Evolutionary conservation across 2,888 invertebrate species (phyloP), one percentile per base, ranked within the genome.

Genomic region (Calameuta filiformis): DNA sequence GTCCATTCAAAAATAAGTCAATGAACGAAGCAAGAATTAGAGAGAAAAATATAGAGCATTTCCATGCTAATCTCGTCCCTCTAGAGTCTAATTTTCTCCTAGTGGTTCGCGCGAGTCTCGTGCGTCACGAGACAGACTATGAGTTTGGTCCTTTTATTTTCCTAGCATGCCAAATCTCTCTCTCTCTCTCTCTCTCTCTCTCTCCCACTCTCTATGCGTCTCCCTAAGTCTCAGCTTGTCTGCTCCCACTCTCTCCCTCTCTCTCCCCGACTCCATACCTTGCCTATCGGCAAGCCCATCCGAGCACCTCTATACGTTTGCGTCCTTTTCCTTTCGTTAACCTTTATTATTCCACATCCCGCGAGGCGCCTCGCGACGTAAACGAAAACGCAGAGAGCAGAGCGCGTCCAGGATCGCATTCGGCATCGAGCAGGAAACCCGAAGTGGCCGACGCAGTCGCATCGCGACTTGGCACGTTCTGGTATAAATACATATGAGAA

Each of bases 401-500:
- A 56, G 40, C 15, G 40, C 40, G 40, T 56, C 23, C 40, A 56
- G 40, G 40, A 56, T 73, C 74, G 35, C 35, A 35, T 73, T 73
- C 74, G 74, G 74, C 35, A n/a, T 35, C 74, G 31, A 73, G 34
- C 30, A 35, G 23, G 23, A 56, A 56, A 56, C 23, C 40, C 2
- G 40, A 56, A 56, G 40, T 56, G 40, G 9, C 40, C 40, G 40
- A 56, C 40, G 40, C 40, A 56, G 40, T 15, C 40, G 74, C 74
- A 73, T 34, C n/a, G 34, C 35, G 23, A 73, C 85, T 81, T 83
- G 83, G 85, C 85, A 84, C 85, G 86, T 85, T 86, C 85, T 83
- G 87, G 84, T 89, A 89, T 89, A 89, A 89, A 89, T 89, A 89
- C 85, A 88, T 86, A 85, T 84, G 85, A 86, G 87, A 89, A 88